Evolutionary conservation across 1,140 invertebrate genomes (phyloP), one percentile per base, ranked within the genome.

Genomic region (Drosophila saltans): DNA sequence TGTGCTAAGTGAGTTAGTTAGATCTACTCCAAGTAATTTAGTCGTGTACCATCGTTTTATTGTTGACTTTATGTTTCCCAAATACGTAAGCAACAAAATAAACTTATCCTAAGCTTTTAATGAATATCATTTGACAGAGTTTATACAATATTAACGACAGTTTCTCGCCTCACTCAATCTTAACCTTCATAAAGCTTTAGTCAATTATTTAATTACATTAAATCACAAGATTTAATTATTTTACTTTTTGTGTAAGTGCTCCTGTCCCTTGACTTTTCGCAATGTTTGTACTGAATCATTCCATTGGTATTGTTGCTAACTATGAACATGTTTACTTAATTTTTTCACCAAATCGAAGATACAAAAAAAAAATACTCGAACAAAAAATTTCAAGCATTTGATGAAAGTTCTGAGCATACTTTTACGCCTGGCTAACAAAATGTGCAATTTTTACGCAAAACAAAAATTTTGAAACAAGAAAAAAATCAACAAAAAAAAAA

Each of bases 41-140:
- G 11, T 68, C 10, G 63, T 40, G 9, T 59, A 21, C 21, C 21
- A 76, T 60, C 33, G 41, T 76, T 69, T 64, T 66, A 43, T 69
- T 43, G 24, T 39, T 75, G 62, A 73, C 58, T 63, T 45, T 68
- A 41, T 66, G 74, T 76, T 77, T 39, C 63, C 64, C 58, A 61
- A 77, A 77, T 77, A 77, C 74, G 73, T 77, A 77, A 77, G 74
- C 74, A 77, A 77, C 77, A 77, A 64, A 77, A 77, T 77, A 66
- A 10, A 63, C 24, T 43, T 33, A 16, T 16, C 16, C 52, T 58
- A 30, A 10, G 1, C 30, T 57, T 57, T 33, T 16, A 21, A n/a
- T 59, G 6, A 58, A 36, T 21, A 40, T 59, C 6, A 40, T 59
- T 59, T 24, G 16, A 39, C 57, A 40, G 28, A 59, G 11, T 24